Evolutionary conservation across 2,797 vertebrate genomes (phyloP).

Genomic region (Naso thynnoides): DNA sequence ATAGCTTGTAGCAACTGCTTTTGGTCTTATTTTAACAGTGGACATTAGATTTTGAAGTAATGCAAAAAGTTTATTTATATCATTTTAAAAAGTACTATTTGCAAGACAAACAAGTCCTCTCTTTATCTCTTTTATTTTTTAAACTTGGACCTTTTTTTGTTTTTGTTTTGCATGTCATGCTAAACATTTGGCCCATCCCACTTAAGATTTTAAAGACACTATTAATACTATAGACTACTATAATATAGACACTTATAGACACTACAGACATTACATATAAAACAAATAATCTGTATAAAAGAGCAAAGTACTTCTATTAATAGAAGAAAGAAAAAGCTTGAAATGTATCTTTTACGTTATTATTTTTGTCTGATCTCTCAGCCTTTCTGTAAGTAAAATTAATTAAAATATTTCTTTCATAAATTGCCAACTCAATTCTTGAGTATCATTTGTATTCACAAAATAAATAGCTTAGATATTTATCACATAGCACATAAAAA

Average conservation of each 20-base stretch:
- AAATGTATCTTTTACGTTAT: neutral
- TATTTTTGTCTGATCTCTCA: neutral
- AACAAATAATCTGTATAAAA: too few relatives aligned
- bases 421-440: neutral
- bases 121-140: too few relatives aligned
- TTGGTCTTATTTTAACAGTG: neutral
- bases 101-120: neutral
- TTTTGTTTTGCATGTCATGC: neutral
- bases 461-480: neutral
- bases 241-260: too few relatives aligned
- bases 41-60: too few relatives aligned
- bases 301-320: too few relatives aligned
- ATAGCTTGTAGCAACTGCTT: neutral
- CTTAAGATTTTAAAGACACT: too few relatives aligned
- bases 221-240: too few relatives aligned
- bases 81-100: neutral
- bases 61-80: too few relatives aligned
- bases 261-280: too few relatives aligned
- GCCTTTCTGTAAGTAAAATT: neutral
- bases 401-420: neutral
- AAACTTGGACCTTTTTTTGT: neutral
- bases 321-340: too few relatives aligned
- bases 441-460: neutral
- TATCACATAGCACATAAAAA: too few relatives aligned
- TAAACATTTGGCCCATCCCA: too few relatives aligned